Conservation (phyloP, 2,113 vertebrate species). For the Terrapene triunguis region DNA sequence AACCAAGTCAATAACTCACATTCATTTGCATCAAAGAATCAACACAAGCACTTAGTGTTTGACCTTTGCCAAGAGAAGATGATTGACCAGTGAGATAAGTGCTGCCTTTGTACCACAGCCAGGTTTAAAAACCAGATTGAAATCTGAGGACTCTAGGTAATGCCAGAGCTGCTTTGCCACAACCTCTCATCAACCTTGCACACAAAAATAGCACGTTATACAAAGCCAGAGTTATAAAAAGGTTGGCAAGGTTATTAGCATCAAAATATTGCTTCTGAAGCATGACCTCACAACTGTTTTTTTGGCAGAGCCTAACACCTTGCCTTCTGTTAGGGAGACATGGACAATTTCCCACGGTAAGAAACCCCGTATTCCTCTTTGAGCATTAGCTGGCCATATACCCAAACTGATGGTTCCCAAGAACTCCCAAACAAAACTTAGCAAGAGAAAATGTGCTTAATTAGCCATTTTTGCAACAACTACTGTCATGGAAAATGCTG, state of each 20-base stretch:
- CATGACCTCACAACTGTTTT: neutral
- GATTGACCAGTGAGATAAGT: conserved; percentile 34
- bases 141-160: neutral
- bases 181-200: neutral
- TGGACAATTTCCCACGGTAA: neutral
- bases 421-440: neutral
- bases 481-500: fast-evolving
- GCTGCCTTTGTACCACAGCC: neutral
- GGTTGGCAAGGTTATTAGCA: neutral
- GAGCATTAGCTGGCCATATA: neutral
- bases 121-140: neutral
- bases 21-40: neutral
- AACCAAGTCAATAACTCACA: neutral
- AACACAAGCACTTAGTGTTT: neutral
- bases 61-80: neutral
- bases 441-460: neutral
- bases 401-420: neutral
- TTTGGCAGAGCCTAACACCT: neutral
- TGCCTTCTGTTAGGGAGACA: neutral
- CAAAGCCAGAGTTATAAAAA: neutral
- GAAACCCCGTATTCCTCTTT: neutral
- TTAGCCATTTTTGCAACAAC: neutral
- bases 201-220: neutral
- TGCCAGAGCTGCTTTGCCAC: neutral
- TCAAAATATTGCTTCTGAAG: neutral